A percentile compares a stretch with the other conserved stretches of the same genome.
These are phyloP conservation scores for Trichopoda pennipes DNA, from an alignment of 2,888 invertebrate genomes.

Conservation along the genomic window DNA sequence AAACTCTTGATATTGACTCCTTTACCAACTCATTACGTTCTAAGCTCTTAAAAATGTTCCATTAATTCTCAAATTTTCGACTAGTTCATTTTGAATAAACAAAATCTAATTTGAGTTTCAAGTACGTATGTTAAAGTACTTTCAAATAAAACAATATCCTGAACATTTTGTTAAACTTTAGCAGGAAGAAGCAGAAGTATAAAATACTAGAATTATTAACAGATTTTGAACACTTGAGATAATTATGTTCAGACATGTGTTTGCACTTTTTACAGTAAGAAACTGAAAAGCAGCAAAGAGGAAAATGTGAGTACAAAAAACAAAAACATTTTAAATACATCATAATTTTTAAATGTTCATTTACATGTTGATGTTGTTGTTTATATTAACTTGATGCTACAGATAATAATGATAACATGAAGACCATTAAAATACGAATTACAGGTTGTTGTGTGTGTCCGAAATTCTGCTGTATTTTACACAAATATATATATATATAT, in stretches of 20 bases:
- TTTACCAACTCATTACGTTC: background rate
- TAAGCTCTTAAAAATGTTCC: background rate
- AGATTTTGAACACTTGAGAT: slow-evolving; percentile 49
- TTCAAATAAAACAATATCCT: background rate
- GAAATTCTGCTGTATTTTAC: slow-evolving; percentile 18
- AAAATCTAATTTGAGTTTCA: background rate
- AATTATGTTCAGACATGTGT: slow-evolving; percentile 53
- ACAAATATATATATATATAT: slow-evolving; percentile 68
- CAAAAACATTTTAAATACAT: slow-evolving; percentile 7
- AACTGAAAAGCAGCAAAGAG: background rate
- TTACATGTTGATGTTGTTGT: slow-evolving; percentile 28
- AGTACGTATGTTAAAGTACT: background rate
- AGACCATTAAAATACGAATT: slow-evolving; percentile 27
- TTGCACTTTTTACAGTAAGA: slow-evolving; percentile 28
- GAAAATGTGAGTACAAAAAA: too few species aligned
- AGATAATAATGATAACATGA: slow-evolving; percentile 33
- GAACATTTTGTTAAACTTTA: background rate
- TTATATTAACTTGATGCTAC: slow-evolving; percentile 34
- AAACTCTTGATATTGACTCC: background rate
- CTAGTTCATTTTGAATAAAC: background rate
- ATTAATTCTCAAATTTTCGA: background rate
- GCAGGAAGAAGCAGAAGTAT: background rate
- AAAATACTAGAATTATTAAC: slow-evolving; percentile 22
- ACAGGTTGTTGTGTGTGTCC: slow-evolving; percentile 1
- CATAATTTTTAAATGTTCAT: slow-evolving; percentile 35